phyloP scores from a whole-genome alignment of 2,797 vertebrate genomes.

The Pangasius krempfi region DNA sequence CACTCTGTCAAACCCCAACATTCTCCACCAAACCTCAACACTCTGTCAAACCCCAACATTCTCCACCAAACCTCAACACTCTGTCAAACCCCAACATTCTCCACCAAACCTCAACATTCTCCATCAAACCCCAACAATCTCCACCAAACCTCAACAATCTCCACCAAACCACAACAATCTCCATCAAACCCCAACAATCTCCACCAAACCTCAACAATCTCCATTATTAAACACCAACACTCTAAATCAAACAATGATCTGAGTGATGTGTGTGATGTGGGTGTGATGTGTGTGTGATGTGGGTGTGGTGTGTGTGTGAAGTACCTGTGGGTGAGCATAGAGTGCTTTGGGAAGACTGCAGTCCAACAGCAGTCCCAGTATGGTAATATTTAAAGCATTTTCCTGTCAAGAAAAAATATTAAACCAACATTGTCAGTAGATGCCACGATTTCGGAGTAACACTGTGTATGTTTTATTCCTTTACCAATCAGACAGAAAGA shows the following conservation, averaged over 20 bases:
- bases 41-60: too few relatives aligned
- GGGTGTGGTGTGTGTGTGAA: background rate
- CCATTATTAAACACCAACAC: background rate
- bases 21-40: too few relatives aligned
- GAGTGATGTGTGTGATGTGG: too few relatives aligned
- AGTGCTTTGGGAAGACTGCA: slow-evolving; percentile 85
- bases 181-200: background rate
- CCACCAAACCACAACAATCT: too few relatives aligned
- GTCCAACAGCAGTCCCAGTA: slow-evolving; percentile 87
- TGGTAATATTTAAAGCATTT: slow-evolving; percentile 88
- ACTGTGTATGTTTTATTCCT: background rate
- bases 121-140: too few relatives aligned
- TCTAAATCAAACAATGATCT: background rate
- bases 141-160: too few relatives aligned
- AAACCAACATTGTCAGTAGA: background rate
- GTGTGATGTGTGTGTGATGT: too few relatives aligned
- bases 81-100: too few relatives aligned
- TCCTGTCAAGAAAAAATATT: slow-evolving; percentile 72
- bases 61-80: too few relatives aligned
- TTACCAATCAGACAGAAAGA: background rate
- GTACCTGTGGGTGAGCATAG: slow-evolving; percentile 75
- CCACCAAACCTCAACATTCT: too few relatives aligned
- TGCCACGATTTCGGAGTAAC: background rate
- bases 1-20: too few relatives aligned
- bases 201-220: background rate